These are phyloP conservation scores for Pandemis heparana DNA, from an alignment of 2,888 invertebrate genomes.

Conservation along the genomic window DNA sequence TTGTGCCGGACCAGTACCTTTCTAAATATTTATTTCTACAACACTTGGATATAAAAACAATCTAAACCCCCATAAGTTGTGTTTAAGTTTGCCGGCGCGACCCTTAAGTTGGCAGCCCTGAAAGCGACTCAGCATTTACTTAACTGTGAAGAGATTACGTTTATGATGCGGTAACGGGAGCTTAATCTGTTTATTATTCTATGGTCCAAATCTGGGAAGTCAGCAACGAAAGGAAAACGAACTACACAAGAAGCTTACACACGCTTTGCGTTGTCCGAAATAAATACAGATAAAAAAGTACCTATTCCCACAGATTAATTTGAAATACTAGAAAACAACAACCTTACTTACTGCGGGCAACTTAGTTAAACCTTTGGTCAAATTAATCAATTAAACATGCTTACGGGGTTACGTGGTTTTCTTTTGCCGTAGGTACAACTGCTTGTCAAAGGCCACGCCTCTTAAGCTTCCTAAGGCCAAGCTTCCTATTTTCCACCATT, in stretches of 20 bases:
- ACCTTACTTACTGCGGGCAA: too few species aligned
- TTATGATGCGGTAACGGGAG: neutral
- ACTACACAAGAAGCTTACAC: neutral
- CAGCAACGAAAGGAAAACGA: neutral
- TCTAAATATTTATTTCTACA: neutral
- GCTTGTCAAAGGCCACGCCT: too few species aligned
- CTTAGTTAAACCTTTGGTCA: too few species aligned
- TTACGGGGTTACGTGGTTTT: too few species aligned
- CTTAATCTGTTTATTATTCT: constrained; percentile 10
- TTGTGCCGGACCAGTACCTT: too few species aligned
- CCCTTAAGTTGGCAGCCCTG: neutral
- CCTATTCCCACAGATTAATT: too few species aligned
- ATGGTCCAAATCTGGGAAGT: neutral
- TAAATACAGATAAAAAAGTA: too few species aligned
- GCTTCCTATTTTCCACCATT: too few species aligned
- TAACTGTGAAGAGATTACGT: constrained; percentile 11
- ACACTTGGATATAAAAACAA: neutral
- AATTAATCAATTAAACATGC: too few species aligned
- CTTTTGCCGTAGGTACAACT: too few species aligned
- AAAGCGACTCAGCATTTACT: constrained; percentile 1
- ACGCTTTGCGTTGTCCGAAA: neutral
- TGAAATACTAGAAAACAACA: too few species aligned
- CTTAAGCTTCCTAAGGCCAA: too few species aligned
- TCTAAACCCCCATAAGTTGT: neutral
- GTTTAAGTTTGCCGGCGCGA: neutral